These are phyloP conservation scores for Clanis bilineata DNA, from an alignment of 2,888 invertebrate species.

Conservation along the genomic window DNA sequence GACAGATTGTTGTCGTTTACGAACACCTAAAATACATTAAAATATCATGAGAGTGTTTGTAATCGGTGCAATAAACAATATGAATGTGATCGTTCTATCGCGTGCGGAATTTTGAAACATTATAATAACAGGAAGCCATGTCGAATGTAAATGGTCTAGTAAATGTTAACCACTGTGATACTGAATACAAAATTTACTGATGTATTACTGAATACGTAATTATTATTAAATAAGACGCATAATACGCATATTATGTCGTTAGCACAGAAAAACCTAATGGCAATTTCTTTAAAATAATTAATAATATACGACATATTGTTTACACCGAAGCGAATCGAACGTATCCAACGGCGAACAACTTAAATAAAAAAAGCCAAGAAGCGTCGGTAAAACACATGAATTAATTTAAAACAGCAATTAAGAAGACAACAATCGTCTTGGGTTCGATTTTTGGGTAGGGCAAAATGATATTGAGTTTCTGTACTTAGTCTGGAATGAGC, in stretches of 20 bases:
- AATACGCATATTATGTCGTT: background rate
- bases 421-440: too few species aligned
- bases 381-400: background rate
- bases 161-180: background rate
- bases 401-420: slow-evolving; percentile 3
- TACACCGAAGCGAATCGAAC: slow-evolving; percentile 28
- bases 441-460: too few species aligned
- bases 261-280: background rate
- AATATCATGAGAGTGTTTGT: background rate
- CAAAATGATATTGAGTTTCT: too few species aligned
- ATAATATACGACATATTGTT: slow-evolving; percentile 32
- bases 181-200: background rate
- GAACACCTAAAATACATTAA: background rate
- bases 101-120: background rate
- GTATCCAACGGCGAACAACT: background rate
- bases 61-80: background rate
- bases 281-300: slow-evolving; percentile 21
- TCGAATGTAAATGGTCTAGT: background rate
- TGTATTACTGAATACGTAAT: slow-evolving; percentile 2
- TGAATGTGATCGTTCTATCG: background rate
- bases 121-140: slow-evolving; percentile 7
- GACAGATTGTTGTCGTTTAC: background rate
- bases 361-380: background rate
- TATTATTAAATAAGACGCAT: background rate
- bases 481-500: too few species aligned